Base-by-base conservation (phyloP, 2,888 invertebrate species). In the Rhyacophila evoluta region DNA sequence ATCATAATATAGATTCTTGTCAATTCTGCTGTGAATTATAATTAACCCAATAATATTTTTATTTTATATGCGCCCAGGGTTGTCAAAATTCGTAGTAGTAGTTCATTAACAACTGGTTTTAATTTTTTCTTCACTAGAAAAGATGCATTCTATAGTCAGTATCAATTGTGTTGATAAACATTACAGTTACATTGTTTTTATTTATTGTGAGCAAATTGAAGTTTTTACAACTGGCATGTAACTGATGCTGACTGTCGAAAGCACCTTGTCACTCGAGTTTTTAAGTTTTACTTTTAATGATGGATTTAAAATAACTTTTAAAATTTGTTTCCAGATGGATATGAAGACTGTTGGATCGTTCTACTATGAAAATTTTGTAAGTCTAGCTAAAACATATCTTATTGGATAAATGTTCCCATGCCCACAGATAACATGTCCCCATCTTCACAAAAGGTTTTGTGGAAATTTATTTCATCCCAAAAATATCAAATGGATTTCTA, bases 341-440 rank as follows among this genome's bases (percentile, higher is more conserved):
- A 95, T 96, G 94, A 96, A 96, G 94, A 95, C 95, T 92, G 95
- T 96, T 92, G 96, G 96, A 91, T 95, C 95, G 89, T 95, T 95
- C 95, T 96, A 96, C 94, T 96, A 96, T 92, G 96, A 96, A 91
- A 96, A 95, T 92, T 96, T 96, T 93, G 96, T 96, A 94, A 96
- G 96, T 96, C 55, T 2, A 55, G 15, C 55, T 19, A 10, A 55
- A 55, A 55, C 6, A 33, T 33, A n/a, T n/a, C n/a, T n/a, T n/a
- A n/a, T n/a, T n/a, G n/a, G n/a, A n/a, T n/a, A n/a, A n/a, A n/a
- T n/a, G n/a, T n/a, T n/a, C n/a, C n/a, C n/a, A n/a, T n/a, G n/a
- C n/a, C n/a, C n/a, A n/a, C n/a, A n/a, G n/a, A n/a, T n/a, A n/a
- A n/a, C n/a, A n/a, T n/a, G n/a, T n/a, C n/a, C n/a, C n/a, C n/a